Base-by-base conservation (phyloP, 2,888 invertebrate species). In the Petrolisthes manimaculis region DNA sequence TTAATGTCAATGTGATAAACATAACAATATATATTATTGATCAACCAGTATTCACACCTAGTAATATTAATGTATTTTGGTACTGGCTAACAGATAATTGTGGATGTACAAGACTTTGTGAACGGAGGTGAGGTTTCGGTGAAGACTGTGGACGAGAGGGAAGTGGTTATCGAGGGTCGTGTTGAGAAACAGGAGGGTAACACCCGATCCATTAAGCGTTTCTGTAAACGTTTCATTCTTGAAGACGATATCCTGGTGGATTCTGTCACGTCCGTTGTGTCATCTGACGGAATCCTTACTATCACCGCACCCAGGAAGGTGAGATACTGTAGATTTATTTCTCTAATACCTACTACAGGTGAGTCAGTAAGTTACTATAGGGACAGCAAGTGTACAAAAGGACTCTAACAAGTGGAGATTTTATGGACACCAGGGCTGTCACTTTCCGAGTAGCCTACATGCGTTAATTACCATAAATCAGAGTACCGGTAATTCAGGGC, bases 41-140 rank as follows among this genome's bases (percentile, higher is more conserved):
- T 77, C 1, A 75, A 24, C 12, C 37, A 37, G n/a, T 18, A 75
- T 75, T 75, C 9, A 75, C 21, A 24, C 21, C n/a, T 5, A 12
- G 9, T 75, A 37, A 75, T 12, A 24, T 21, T 75, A 75, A 21
- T 37, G 37, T 2, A 21, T 24, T 75, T 75, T 24, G 37, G 9
- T 53, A 71, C 53, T 37, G 4, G 9, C 55, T 37, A 71, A 9
- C 82, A 89, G 88, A 89, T 89, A 14, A 77, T 89, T 3, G 82
- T 89, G 24, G 88, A 89, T 51, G 88, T 89, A 1, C 77, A 85
- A 67, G 88, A 89, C 56, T 89, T 89, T 69, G 53, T 85, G 81
- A 82, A 82, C 78, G 85, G 85, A 18, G 88, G 85, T 18, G 82
- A 82, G 5, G 78, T 89, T 67, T 78, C 77, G 24, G 88, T 89